phyloP scores from a whole-genome alignment of 2,113 vertebrate species.

The Phoxinus phoxinus region DNA sequence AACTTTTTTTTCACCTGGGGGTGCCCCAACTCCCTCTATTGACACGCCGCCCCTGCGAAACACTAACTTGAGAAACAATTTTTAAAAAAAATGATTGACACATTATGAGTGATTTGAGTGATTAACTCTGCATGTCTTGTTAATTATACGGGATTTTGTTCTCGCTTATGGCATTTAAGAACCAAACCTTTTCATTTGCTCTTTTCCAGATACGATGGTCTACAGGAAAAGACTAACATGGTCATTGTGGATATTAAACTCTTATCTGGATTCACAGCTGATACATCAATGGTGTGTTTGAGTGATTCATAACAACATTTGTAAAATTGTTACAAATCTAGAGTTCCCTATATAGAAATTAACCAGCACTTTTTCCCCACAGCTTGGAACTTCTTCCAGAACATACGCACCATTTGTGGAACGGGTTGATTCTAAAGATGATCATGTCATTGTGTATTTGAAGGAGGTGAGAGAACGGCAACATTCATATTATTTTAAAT shows the following conservation, averaged over 20 bases:
- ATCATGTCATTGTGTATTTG: constrained; percentile 69
- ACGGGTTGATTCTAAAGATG: constrained; percentile 66
- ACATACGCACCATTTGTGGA: constrained; percentile 46
- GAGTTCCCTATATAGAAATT: background rate
- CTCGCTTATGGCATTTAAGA: too few species aligned
- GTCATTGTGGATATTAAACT: constrained; percentile 70
- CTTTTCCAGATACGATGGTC: constrained; percentile 52
- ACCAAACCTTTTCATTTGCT: too few species aligned
- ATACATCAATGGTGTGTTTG: constrained; percentile 36
- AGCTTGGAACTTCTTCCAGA: constrained; percentile 52
- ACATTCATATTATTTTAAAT: background rate
- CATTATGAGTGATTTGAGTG: too few species aligned
- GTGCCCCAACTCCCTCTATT: too few species aligned
- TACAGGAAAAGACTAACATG: constrained; percentile 65
- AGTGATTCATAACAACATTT: background rate
- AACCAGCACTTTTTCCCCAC: constrained; percentile 18
- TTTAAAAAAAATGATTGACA: too few species aligned
- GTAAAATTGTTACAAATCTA: background rate
- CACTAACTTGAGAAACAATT: too few species aligned
- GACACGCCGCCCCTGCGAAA: too few species aligned
- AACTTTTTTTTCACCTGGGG: too few species aligned
- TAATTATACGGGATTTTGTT: too few species aligned
- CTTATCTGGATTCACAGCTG: constrained; percentile 69
- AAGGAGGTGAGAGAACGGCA: constrained; percentile 58
- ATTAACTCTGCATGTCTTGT: too few species aligned